Evolutionary conservation across 1,140 invertebrate genomes (phyloP), one percentile per base, ranked within the genome.

Genomic region (Drosophila parabipectinata): DNA sequence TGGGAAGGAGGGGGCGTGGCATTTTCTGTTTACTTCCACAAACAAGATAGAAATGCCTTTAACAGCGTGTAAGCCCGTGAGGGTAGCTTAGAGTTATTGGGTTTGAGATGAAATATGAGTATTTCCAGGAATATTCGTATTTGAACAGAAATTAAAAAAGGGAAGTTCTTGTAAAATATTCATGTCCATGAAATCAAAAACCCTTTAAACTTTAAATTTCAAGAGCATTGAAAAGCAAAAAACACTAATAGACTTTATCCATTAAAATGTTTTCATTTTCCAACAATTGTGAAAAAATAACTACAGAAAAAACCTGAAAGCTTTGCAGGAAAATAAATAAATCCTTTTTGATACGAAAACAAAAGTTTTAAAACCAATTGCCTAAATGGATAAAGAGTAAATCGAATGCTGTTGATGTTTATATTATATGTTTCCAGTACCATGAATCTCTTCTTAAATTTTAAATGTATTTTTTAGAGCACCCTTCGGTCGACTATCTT

Each of bases 21-120:
- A 8, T 14, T 15, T 41, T 34, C 24, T 52, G 66, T 45, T 59
- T 58, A 26, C 37, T 30, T 45, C 30, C 64, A 30, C 50, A 52
- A 72, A 72, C 55, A 47, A 51, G 54, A 72, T 51, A 53, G 47
- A 72, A 52, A 60, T 52, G 67, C 68, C 59, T 34, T 34, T 51
- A 71, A 28, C 66, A 52, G 34, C 67, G 18, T 51, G 52, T 58
- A 72, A 60, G 26, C 15, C 28, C 5, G n/a, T 12, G 1, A 52
- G 66, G 8, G 37, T 72, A 54, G 15, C 14, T 1, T 1, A 24
- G 44, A 9, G 44, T 10, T 10, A 10, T 9, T 12, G 3, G 18
- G 44, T 45, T 45, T 8, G 8, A 8, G 6, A 9, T 3, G 41
- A 45, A 18, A 18, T 9, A 6, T 14, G 3, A 10, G 39, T 15